Evolutionary conservation across 2,113 vertebrate genomes (phyloP), one percentile per base, ranked within the genome.

Genomic region (Atractosteus spatula): DNA sequence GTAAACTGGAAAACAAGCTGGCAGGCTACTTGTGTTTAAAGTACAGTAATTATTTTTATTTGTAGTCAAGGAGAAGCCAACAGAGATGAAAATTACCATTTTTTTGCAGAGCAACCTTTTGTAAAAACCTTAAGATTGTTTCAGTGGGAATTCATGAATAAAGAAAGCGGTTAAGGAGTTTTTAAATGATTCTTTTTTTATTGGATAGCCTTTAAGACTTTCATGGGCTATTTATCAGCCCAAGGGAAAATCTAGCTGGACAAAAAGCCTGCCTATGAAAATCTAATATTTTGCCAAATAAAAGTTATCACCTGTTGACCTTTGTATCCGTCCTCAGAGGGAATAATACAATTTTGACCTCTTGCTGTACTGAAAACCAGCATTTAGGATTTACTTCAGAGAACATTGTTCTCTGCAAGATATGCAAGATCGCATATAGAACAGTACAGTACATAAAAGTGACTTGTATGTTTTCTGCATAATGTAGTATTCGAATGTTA

Each of bases 261-360:
- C 57, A 13, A 4, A 59, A 59, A 59, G 57, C 77, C 66, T 55
- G 78, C 70, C 74, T 77, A 68, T 71, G 82, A 78, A 82, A 76
- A 83, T 76, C 69, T 66, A 74, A 81, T 84, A 80, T 82, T 80
- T 80, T 79, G 84, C 72, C 77, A 79, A 83, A 85, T 85, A 84
- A 84, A 84, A 85, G 79, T 85, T 76, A 78, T 62, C 70, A 77
- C 69, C 47, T 41, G 63, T 74, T 76, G 80, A 74, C 78, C 81
- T 82, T 74, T 83, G 70, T 78, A 79, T 77, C 66, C 74, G 68
- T 71, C 74, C n/a, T 73, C 47, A 8, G 41, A 61, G 70, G 71
- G 79, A 75, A 80, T 83, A 83, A 87, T 85, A 80, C 73, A 75
- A 74, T 66, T 79, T 66, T 84, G 84, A 87, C 84, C 86, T 81